Conservation (phyloP, 2,113 vertebrate species). For the Ceuthmochares aereus region DNA sequence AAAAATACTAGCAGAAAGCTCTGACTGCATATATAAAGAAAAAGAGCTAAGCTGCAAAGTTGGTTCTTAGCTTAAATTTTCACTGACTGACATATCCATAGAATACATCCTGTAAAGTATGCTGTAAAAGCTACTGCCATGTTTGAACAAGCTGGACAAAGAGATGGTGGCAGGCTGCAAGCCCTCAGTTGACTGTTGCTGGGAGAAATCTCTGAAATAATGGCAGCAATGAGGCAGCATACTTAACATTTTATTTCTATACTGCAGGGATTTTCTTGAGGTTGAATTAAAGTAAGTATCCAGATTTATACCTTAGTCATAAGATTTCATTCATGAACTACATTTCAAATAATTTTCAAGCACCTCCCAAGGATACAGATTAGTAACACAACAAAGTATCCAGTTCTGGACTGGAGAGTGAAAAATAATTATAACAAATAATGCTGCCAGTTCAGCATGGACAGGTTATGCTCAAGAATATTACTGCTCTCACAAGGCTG, state of each 20-base stretch:
- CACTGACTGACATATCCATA: background rate
- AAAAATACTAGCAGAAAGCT: background rate
- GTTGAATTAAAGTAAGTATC: background rate
- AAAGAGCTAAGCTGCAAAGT: background rate
- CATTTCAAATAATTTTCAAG: background rate
- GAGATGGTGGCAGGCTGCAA: background rate
- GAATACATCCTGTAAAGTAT: background rate
- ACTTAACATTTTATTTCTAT: background rate
- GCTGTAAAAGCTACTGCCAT: background rate
- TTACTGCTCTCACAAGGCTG: constrained; percentile 22
- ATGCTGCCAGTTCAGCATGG: constrained; percentile 20
- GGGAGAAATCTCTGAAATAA: background rate
- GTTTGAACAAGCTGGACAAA: constrained; percentile 2
- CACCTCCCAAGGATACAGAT: background rate
- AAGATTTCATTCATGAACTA: background rate
- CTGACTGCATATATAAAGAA: background rate
- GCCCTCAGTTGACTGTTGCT: background rate
- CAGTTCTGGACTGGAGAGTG: background rate
- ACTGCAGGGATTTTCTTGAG: background rate
- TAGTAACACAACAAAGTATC: background rate
- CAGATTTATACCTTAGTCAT: background rate
- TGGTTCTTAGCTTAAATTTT: background rate
- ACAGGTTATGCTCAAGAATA: constrained; percentile 32
- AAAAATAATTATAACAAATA: constrained; percentile 59
- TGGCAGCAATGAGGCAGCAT: background rate